These are phyloP conservation scores for Pycnonotus jocosus DNA, from an alignment of 2,113 vertebrate genomes.

Conservation along the genomic window DNA sequence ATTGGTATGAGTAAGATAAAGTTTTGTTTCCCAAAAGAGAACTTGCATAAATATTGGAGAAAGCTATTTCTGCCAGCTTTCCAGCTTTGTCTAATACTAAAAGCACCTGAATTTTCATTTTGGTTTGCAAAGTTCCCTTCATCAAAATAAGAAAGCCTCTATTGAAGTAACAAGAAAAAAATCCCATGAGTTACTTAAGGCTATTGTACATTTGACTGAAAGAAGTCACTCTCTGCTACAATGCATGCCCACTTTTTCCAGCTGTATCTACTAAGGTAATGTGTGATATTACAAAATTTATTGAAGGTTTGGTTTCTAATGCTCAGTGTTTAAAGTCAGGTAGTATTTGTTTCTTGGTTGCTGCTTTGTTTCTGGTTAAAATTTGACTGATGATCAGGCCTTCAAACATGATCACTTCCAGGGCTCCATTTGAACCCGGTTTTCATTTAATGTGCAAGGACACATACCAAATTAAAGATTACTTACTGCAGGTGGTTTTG, in stretches of 20 bases:
- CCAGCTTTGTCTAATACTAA: background rate
- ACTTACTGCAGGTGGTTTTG: background rate
- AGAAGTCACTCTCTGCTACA: background rate
- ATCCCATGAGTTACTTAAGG: background rate
- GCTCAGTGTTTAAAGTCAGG: background rate
- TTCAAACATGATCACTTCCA: background rate
- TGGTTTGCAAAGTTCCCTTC: background rate
- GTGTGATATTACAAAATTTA: background rate
- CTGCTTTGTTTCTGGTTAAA: background rate
- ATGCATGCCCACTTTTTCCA: background rate
- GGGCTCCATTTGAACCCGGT: background rate
- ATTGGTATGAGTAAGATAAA: background rate
- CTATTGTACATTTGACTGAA: background rate
- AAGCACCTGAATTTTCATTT: background rate
- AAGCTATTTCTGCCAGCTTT: background rate
- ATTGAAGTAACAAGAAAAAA: background rate
- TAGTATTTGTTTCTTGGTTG: background rate
- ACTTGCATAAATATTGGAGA: background rate
- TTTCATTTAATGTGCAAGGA: background rate
- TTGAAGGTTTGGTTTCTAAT: background rate
- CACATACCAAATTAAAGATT: background rate
- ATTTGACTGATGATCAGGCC: background rate
- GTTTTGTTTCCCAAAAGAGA: background rate
- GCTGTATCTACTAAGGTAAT: background rate
- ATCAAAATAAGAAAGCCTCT: background rate